A percentile compares a stretch with the other conserved stretches of the same genome.
phyloP scores from a whole-genome alignment of 2,113 vertebrate species.

The Diadophis punctatus region DNA sequence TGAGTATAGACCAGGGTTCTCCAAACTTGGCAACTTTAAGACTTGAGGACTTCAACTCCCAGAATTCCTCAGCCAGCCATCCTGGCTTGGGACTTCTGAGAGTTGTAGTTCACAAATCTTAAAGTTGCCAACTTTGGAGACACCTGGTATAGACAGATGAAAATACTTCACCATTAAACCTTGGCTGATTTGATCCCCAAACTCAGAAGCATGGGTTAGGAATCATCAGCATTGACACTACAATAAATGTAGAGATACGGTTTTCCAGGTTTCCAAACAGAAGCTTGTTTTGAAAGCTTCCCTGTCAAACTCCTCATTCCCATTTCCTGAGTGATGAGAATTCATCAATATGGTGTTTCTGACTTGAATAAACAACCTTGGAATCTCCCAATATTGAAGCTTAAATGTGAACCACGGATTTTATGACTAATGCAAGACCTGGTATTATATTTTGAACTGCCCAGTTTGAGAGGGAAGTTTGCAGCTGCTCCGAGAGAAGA shows the following conservation, averaged over 20 bases:
- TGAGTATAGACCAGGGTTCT: neutral
- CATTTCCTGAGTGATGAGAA: neutral
- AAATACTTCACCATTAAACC: neutral
- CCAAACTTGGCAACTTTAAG: neutral
- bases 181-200: neutral
- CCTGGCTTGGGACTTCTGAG: neutral
- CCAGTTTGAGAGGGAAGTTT: slow-evolving; percentile 11
- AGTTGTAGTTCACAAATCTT: neutral
- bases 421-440: slow-evolving; percentile 6
- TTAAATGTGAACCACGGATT: slow-evolving; percentile 8
- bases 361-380: neutral
- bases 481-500: slow-evolving; percentile 37
- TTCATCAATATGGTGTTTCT: neutral
- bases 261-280: accelerated
- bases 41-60: neutral
- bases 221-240: neutral
- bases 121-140: neutral
- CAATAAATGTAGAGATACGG: neutral
- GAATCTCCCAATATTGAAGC: neutral
- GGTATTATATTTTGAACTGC: slow-evolving; percentile 18
- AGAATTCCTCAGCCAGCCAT: neutral
- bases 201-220: neutral
- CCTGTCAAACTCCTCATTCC: neutral
- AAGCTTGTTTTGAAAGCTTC: accelerated
- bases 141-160: neutral